Conservation (phyloP, 2,888 invertebrate species). For the Drosophila macrospina region DNA sequence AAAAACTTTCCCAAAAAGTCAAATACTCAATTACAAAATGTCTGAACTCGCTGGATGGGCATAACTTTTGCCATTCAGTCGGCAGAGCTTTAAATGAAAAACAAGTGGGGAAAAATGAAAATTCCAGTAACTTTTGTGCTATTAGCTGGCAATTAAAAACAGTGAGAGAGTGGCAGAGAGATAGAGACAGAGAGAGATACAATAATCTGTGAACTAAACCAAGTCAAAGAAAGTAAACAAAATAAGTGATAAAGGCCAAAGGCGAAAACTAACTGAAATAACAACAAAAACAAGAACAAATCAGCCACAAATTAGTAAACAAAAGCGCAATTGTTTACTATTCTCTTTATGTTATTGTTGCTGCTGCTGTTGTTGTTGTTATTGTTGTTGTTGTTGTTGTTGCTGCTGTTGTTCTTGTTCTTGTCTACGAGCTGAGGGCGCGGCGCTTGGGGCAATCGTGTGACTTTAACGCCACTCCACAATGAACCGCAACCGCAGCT, state of each 20-base stretch:
- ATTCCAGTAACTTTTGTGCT: constrained; percentile 71
- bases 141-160: constrained; percentile 78
- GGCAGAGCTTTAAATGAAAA: constrained; percentile 17
- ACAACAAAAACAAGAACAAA: constrained; percentile 36
- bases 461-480: constrained; percentile 35
- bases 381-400: constrained; percentile 10
- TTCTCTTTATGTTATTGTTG: constrained; percentile 34
- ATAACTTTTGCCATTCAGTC: constrained; percentile 39
- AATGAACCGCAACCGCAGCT: constrained; percentile 5
- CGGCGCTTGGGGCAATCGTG: constrained; percentile 40
- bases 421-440: constrained; percentile 15
- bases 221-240: constrained; percentile 77
- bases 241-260: constrained; percentile 59
- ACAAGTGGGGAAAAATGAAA: constrained; percentile 33
- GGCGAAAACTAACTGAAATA: constrained; percentile 30
- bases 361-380: constrained; percentile 13
- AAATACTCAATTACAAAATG: constrained; percentile 42
- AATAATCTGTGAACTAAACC: constrained; percentile 58
- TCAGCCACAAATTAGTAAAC: constrained; percentile 75
- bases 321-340: constrained; percentile 74
- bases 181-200: neutral
- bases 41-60: constrained; percentile 10
- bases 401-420: constrained; percentile 15
- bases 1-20: constrained; percentile 31
- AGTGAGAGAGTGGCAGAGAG: constrained; percentile 36